Evolutionary conservation across 2,888 invertebrate genomes (phyloP), one percentile per base, ranked within the genome.

Genomic region (Tetramorium bicarinatum): DNA sequence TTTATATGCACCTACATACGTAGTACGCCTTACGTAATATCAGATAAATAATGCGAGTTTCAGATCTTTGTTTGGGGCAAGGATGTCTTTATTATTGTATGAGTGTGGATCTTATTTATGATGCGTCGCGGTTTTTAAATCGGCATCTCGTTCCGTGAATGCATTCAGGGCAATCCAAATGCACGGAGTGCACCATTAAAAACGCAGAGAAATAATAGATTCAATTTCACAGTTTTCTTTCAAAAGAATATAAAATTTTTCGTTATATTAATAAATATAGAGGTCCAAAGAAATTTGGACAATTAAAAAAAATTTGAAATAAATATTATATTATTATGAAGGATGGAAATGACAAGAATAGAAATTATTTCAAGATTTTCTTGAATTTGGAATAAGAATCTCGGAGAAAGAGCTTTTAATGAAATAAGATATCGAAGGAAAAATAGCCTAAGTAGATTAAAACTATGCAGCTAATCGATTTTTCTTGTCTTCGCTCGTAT

Each of bases 1-100:
- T 79, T 87, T 80, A 59, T 80, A 80, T 59, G 79, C 47, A 13
- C 47, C 38, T 72, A 80, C 72, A 80, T 9, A 72, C 59, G 59
- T 72, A 80, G 47, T 13, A 15, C 13, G 72, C 8, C 72, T 38
- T n/a, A 69, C 34, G 71, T 80, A 80, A 80, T 80, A 72, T 80
- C 47, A 38, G 38, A 80, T 72, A 80, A 59, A 80, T 80, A 80
- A 79, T 79, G 21, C 47, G 77, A 21, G 4, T 52, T 34, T 25
- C 77, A 7, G 49, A 67, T 67, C 29, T 77, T 25, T 21, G 25
- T 54, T 54, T 34, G 11, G 13, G 59, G 34, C 41, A 44, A 41
- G 52, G 25, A 15, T 54, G 41, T 25, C 3, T 61, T 29, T 59
- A 59, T 15, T 59, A 41, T 34, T 29, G n/a, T 15, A 29, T 9